Evolutionary conservation across 2,113 vertebrate species (phyloP).

Genomic region (Beaufortia kweichowensis): DNA sequence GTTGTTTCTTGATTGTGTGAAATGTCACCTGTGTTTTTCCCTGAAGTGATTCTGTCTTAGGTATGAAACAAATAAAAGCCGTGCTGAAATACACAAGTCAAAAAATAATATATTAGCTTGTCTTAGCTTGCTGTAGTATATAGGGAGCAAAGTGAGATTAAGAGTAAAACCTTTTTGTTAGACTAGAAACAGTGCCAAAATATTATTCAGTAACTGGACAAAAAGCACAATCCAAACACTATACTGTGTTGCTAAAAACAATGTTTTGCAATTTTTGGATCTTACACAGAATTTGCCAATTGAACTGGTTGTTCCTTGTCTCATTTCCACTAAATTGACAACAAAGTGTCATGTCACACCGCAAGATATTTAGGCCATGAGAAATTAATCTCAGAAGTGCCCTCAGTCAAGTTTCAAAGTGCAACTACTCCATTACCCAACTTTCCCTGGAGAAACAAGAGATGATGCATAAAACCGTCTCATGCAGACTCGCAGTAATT

Average conservation of each 20-base stretch:
- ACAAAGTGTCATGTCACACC: not conserved
- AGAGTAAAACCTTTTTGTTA: too few species aligned
- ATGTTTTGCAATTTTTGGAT: not conserved
- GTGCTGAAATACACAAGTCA: too few species aligned
- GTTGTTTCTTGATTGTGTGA: slow-evolving; percentile 5
- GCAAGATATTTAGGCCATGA: not conserved
- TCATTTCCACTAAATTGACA: not conserved
- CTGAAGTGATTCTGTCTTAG: not conserved
- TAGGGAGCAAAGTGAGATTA: too few species aligned
- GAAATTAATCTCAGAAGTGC: not conserved
- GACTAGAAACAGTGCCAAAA: too few species aligned
- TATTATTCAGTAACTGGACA: too few species aligned
- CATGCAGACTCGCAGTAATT: not conserved
- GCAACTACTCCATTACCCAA: not conserved
- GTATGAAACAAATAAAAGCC: too few species aligned
- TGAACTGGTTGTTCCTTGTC: not conserved
- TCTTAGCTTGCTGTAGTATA: too few species aligned
- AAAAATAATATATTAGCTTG: too few species aligned
- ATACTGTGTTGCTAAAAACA: too few species aligned
- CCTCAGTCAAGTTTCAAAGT: not conserved
- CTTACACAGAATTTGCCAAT: not conserved
- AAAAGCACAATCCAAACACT: too few species aligned
- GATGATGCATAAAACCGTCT: slow-evolving; percentile 12
- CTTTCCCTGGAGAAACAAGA: slow-evolving; percentile 9
- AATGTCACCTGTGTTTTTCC: not conserved